Evolutionary conservation across 2,797 vertebrate species (phyloP).

Genomic region (Gallirallus australis): DNA sequence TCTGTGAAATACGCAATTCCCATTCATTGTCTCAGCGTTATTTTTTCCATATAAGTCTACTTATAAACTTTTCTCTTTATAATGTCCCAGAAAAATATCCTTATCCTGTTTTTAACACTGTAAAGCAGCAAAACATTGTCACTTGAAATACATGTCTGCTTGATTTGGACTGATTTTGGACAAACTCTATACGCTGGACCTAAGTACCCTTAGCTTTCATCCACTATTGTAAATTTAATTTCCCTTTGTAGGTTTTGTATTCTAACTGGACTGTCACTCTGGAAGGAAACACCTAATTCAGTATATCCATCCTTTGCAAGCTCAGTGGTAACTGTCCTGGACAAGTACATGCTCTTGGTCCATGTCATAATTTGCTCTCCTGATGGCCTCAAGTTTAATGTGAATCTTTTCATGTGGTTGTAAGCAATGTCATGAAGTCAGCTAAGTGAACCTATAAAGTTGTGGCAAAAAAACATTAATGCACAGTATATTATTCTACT

Average conservation of each 20-base stretch:
- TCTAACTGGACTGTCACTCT: background rate
- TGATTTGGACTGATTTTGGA: background rate
- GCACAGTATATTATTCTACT: background rate
- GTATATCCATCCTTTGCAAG: background rate
- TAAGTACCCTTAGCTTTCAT: background rate
- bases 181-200: background rate
- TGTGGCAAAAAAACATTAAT: background rate
- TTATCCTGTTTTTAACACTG: background rate
- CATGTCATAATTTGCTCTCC: background rate
- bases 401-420: background rate
- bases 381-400: background rate
- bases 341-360: background rate
- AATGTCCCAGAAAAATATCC: background rate
- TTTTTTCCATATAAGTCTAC: background rate
- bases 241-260: background rate
- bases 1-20: background rate
- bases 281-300: background rate
- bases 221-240: background rate
- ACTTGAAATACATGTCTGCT: background rate
- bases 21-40: background rate
- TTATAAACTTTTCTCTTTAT: background rate
- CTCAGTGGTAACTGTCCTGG: background rate
- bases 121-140: background rate
- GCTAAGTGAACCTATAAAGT: background rate
- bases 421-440: background rate